These are phyloP conservation scores for Grammomys surdaster DNA, from an alignment of 2,113 vertebrate species.

Conservation along the genomic window DNA sequence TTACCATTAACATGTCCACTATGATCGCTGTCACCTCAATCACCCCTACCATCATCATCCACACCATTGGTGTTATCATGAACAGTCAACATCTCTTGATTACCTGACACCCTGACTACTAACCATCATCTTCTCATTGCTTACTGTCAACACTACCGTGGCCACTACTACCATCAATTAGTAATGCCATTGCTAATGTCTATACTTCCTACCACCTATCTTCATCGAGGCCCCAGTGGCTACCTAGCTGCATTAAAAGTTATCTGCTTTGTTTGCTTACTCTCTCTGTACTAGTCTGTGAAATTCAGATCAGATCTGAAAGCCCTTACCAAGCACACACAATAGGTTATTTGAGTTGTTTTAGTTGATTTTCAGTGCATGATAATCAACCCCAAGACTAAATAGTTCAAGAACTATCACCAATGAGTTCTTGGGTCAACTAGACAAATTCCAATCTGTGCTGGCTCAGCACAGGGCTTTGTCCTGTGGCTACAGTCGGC, in stretches of 20 bases:
- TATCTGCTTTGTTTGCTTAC: neutral
- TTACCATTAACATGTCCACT: neutral
- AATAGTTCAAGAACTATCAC: neutral
- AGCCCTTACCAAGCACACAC: slow-evolving; percentile 16
- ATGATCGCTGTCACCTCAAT: neutral
- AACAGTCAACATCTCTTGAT: neutral
- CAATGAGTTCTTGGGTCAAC: neutral
- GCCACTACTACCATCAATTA: neutral
- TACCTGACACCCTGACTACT: neutral
- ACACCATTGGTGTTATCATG: neutral
- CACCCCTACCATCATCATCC: neutral
- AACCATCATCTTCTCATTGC: neutral
- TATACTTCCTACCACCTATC: neutral
- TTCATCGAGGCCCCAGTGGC: neutral
- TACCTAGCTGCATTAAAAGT: too few relatives aligned
- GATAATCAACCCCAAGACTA: neutral
- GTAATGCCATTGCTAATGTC: too few relatives aligned
- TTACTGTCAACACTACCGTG: neutral
- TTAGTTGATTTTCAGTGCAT: neutral
- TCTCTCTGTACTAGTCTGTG: slow-evolving; percentile 14
- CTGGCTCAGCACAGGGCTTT: neutral
- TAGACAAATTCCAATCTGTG: neutral
- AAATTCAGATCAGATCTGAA: slow-evolving; percentile 43
- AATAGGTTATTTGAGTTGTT: slow-evolving; percentile 11
- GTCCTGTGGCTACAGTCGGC: neutral